Evolutionary conservation across 2,888 invertebrate species (phyloP), one percentile per base, ranked within the genome.

Genomic region (Plusia festucae): DNA sequence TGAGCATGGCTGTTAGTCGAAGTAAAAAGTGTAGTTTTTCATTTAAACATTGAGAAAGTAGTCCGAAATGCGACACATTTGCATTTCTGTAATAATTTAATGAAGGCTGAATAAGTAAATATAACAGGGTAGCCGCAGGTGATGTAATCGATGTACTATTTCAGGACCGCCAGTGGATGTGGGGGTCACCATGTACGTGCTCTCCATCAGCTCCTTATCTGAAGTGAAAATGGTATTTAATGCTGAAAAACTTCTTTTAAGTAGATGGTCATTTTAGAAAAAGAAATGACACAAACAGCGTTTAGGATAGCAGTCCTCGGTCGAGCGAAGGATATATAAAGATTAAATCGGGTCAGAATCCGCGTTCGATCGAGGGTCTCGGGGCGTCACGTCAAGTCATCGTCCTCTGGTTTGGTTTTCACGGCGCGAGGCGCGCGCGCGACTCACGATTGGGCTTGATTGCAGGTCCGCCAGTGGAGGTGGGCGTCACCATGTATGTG

Each of bases 401-500:
- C 85, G 84, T 84, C 86, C 87, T 86, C 85, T 92, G 92, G 90
- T 92, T 92, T 91, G 92, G 92, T 92, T 92, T 91, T 91, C 91
- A 91, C 91, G 82, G 90, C 89, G 89, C 89, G 83, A 85, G 82
- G 82, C 84, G 86, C 84, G 85, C 85, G 87, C 88, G 87, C 87
- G 82, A 92, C 93, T 94, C 90, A 94, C 91, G 75, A 91, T 92
- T 93, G 94, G 94, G 88, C 92, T 94, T 95, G 93, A 93, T 96
- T 98, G 95, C 97, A 99, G 98, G 98, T 97, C 97, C 98, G 95
- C 98, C 99, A 92, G 99, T 99, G 96, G 98, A 98, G 96, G 99
- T 99, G 95, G 98, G 98, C 95, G 98, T 99, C 96, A 99, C 99
- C 96, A 98, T 99, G 98, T 98, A 98, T 97, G 99, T 99, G 96